Base-by-base conservation (phyloP, 2,888 invertebrate species). In the Rotaria macrura region DNA sequence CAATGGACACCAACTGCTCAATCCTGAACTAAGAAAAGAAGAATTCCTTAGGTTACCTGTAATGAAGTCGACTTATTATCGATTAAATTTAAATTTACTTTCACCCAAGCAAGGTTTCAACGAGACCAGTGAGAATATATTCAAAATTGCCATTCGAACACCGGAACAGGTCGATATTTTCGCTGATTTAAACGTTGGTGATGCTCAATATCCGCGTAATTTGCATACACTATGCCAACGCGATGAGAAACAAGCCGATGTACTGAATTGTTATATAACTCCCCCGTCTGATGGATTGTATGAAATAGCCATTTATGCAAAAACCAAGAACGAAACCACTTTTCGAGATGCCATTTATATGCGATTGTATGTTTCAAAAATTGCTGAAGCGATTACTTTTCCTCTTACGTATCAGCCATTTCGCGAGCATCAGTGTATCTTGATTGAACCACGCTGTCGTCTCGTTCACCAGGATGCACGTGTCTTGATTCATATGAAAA, bases 21-120 rank as follows among this genome's bases (percentile, higher is more conserved):
- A 43, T 9, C 79, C 79, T 12, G 79, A 79, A 43, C 23, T 79
- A 2, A 79, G 6, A 10, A 79, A 25, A 40, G 79, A 43, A 43
- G 79, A 79, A 43, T 79, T 79, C 43, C 43, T 79, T 79, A 79
- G 40, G 43, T 79, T 79, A n/a, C 79, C 79, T 9, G 25, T 79
- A 3, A 79, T 79, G 79, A 43, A 43, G 34, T 79, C 79, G 5
- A 43, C 43, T 25, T 79, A 79, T 43, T 43, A 79, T 43, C 25
- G 43, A 79, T 25, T 40, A 12, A 25, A 25, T 79, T 43, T 79
- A 14, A 43, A 17, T n/a, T 79, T 79, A 20, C 38, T 79, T 43
- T 79, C 79, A 12, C 79, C 79, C 25, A 79, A 79, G 25, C 79
- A 79, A 79, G 79, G 79, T 79, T 79, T 79, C 17, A 79, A 79